A percentile compares a stretch with the other conserved stretches of the same genome.
Conservation (phyloP, 1,140 invertebrate species). For the Chlorops oryzae region DNA sequence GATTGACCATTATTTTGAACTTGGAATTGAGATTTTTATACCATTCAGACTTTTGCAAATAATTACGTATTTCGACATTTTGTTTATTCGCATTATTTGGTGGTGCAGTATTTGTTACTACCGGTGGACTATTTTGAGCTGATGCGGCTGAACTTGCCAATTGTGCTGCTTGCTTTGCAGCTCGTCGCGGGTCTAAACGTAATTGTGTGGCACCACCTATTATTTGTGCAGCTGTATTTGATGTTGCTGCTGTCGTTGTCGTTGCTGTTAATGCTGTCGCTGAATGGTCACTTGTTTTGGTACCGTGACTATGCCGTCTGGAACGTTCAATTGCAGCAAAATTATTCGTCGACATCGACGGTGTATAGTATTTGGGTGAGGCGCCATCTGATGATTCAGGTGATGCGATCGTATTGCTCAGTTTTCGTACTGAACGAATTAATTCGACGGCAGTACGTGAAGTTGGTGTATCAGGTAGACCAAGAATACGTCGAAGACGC, state of each 20-base stretch:
- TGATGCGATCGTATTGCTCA: conserved; percentile 13
- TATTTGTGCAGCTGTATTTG: neutral
- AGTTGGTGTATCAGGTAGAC: conserved; percentile 36
- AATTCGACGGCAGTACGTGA: conserved; percentile 7
- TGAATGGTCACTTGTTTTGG: conserved; percentile 12
- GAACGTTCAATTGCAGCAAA: neutral
- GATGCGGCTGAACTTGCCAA: too few species aligned
- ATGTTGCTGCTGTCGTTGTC: neutral
- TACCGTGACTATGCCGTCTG: neutral
- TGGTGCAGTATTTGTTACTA: neutral
- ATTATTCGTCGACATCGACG: neutral
- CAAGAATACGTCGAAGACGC: conserved; percentile 65
- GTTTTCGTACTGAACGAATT: conserved; percentile 8
- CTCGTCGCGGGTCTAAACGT: conserved; percentile 10
- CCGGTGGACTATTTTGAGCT: neutral
- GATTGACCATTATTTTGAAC: conserved; percentile 62
- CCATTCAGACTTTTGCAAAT: conserved; percentile 58
- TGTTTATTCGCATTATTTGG: conserved; percentile 13
- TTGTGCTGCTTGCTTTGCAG: too few species aligned
- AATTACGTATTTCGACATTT: conserved; percentile 52
- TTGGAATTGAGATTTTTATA: conserved; percentile 61
- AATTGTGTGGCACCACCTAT: neutral
- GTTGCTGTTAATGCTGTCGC: too few species aligned
- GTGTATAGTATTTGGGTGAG: conserved; percentile 15
- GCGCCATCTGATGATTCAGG: conserved; percentile 10